Conservation (phyloP, 2,888 invertebrate genomes). For the Melipona bicolor region DNA sequence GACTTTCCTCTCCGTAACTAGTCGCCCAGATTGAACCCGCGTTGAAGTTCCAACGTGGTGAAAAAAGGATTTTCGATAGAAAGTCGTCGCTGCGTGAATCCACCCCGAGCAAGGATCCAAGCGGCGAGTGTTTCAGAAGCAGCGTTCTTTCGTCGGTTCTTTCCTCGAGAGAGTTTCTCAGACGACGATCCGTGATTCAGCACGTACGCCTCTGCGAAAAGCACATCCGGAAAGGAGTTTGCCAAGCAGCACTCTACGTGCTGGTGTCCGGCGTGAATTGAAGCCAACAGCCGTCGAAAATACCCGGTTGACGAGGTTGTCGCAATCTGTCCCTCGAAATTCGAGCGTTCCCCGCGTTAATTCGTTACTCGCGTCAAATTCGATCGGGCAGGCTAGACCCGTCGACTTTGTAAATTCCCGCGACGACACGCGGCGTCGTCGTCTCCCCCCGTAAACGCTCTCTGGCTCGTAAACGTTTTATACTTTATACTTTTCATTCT, state of each 20-base stretch:
- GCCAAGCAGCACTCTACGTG: slow-evolving; percentile 35
- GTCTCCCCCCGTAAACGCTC: not conserved
- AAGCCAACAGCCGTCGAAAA: slow-evolving; percentile 43
- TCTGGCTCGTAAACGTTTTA: slow-evolving; percentile 32
- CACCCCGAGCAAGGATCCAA: slow-evolving; percentile 32
- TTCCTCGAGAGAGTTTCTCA: slow-evolving; percentile 40
- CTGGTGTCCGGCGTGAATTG: slow-evolving; percentile 39
- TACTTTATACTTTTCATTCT: slow-evolving; percentile 18
- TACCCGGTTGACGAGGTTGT: slow-evolving; percentile 40
- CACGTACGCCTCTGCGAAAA: slow-evolving; percentile 57
- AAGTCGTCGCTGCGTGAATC: not conserved
- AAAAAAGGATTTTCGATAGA: slow-evolving; percentile 10
- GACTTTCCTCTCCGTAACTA: not conserved
- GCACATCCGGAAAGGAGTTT: slow-evolving; percentile 64
- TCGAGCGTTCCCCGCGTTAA: not conserved
- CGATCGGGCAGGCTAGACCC: not conserved
- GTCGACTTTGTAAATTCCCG: slow-evolving; percentile 21
- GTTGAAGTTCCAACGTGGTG: slow-evolving; percentile 2
- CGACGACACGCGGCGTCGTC: not conserved
- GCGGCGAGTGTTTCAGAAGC: slow-evolving; percentile 50
- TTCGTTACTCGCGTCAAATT: not conserved
- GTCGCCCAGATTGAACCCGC: not conserved
- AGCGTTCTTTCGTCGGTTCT: slow-evolving; percentile 54
- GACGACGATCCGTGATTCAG: slow-evolving; percentile 26
- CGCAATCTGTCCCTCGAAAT: slow-evolving; percentile 13